These are phyloP conservation scores for Heterodera schachtii DNA, from an alignment of 1,140 invertebrate genomes.

Conservation along the genomic window DNA sequence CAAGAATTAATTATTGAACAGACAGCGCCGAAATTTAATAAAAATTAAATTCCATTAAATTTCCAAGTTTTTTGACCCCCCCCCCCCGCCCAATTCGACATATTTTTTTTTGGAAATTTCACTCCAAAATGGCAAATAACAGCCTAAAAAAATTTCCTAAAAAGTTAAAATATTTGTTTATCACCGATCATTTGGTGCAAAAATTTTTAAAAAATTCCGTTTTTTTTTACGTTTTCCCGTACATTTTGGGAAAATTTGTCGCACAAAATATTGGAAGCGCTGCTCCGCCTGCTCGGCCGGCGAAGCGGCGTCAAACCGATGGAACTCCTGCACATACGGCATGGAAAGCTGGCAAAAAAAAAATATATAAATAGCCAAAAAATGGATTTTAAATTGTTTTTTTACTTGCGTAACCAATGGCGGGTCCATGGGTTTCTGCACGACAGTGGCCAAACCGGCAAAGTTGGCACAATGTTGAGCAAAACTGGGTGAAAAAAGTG, in stretches of 20 bases:
- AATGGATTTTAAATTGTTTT: too few species aligned
- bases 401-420: constrained; percentile 10
- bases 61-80: too few species aligned
- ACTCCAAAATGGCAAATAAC: too few species aligned
- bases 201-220: too few species aligned
- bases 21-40: too few species aligned
- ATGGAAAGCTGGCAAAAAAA: constrained; percentile 60
- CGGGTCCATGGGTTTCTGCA: constrained; percentile 29
- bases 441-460: constrained; percentile 47
- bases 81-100: too few species aligned
- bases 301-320: constrained; percentile 72
- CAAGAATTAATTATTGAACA: not conserved
- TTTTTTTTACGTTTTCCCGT: too few species aligned
- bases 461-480: constrained; percentile 73
- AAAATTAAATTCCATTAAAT: too few species aligned
- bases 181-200: too few species aligned
- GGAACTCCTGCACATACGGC: constrained; percentile 71
- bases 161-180: too few species aligned
- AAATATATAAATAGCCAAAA: not conserved
- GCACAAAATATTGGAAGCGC: constrained; percentile 82
- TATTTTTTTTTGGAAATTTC: too few species aligned
- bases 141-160: too few species aligned
- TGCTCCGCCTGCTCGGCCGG: constrained; percentile 74
- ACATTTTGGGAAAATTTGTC: constrained; percentile 49
- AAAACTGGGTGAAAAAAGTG: constrained; percentile 68